Conservation (phyloP, 2,888 invertebrate genomes). For the Bruchidius siliquastri region DNA sequence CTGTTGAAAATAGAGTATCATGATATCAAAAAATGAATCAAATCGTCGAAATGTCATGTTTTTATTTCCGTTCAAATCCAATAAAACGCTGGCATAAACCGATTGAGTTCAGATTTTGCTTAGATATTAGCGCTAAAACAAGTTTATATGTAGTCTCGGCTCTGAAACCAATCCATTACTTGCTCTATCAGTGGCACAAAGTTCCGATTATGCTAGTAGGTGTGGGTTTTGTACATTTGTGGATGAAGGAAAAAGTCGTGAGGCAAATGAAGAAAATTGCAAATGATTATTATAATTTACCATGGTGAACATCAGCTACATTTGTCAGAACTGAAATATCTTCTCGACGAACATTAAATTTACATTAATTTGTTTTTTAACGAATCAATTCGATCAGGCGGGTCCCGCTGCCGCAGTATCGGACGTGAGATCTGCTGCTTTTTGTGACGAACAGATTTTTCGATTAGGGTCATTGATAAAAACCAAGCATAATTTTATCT, state of each 20-base stretch:
- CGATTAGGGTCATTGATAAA: background rate
- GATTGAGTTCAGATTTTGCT: too few species aligned
- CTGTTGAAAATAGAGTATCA: too few species aligned
- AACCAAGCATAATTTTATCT: background rate
- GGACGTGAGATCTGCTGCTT: background rate
- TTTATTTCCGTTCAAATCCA: too few species aligned
- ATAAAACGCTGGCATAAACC: too few species aligned
- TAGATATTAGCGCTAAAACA: too few species aligned
- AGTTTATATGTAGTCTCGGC: too few species aligned
- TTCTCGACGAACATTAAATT: background rate
- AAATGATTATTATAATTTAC: background rate
- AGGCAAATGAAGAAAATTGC: background rate
- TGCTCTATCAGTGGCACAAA: background rate
- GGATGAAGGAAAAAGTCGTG: background rate
- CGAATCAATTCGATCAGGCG: background rate
- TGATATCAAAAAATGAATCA: too few species aligned
- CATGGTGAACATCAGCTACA: background rate
- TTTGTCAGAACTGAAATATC: background rate
- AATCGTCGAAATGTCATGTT: too few species aligned
- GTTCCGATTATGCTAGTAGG: background rate
- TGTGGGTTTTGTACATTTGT: background rate
- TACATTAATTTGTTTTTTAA: background rate
- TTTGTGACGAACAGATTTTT: background rate
- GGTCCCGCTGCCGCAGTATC: background rate
- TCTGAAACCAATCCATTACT: too few species aligned